Evolutionary conservation across 2,113 vertebrate species (phyloP), one percentile per base, ranked within the genome.

Genomic region (Chrysemys picta): DNA sequence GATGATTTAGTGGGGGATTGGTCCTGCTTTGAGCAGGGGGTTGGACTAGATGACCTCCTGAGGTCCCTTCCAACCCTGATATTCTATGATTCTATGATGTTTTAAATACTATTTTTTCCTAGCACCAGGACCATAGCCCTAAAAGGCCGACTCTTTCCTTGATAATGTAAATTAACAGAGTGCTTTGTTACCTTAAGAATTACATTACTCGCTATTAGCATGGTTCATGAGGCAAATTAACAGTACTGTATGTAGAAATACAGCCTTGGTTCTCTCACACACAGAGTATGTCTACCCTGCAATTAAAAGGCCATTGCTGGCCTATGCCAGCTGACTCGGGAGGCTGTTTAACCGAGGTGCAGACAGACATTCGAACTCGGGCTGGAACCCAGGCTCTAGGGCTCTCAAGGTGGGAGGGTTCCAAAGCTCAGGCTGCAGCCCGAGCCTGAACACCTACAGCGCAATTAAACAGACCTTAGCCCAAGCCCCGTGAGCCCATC

Each of bases 361-460:
- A 69, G 31, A 69, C 16, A 69, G 31, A 69, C 31, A 69, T n/a
- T 69, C n/a, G 35, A 31, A 35, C 35, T 69, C 8, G 8, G 62
- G 35, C 35, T 69, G 14, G 31, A n/a, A 16, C 31, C 16, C 31
- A 69, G 35, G 62, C 62, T 69, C 62, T 19, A 69, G 14, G 35
- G 8, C 62, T 69, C 62, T 69, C 35, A n/a, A n/a, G 62, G 6
- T 69, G 62, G 35, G 62, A n/a, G 14, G 31, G 16, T n/a, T 31
- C 8, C 62, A 69, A 16, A 35, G 31, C 35, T 69, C 14, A 2
- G 13, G 62, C 31, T n/a, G 35, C 31, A 69, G 14, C 31, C 62
- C 4, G 6, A n/a, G 31, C 62, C 31, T 8, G 62, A n/a, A n/a
- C 7, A 8, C 16, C 31, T n/a, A 35, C 17, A n/a, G 1, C 4